These are phyloP conservation scores for Pterobdella sp. DNA, from an alignment of 2,888 invertebrate genomes.

Conservation along the genomic window DNA sequence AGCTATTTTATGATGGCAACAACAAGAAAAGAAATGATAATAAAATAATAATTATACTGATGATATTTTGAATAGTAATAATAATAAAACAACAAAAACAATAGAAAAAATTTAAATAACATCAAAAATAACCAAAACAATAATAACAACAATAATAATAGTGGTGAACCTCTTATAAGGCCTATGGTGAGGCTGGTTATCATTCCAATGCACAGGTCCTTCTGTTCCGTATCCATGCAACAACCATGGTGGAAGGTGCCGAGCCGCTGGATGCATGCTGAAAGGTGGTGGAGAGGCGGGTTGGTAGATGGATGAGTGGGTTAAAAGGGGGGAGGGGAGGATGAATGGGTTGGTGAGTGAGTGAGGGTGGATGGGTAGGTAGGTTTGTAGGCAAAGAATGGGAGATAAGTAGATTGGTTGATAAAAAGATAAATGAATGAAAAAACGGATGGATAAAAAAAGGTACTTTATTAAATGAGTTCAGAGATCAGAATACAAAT, in stretches of 20 bases:
- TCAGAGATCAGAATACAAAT: no score
- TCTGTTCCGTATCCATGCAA: slow-evolving; percentile 37
- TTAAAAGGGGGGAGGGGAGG: neutral
- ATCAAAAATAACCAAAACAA: neutral
- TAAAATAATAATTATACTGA: neutral
- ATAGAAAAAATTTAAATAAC: no score
- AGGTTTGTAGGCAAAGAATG: neutral
- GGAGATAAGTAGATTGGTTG: neutral
- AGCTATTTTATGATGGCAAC: no score
- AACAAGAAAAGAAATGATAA: no score
- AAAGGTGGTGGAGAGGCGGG: neutral
- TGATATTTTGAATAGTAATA: no score
- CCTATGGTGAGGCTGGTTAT: neutral
- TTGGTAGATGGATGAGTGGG: neutral
- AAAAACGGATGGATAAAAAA: neutral
- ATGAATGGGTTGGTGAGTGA: neutral
- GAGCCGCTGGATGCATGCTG: no score
- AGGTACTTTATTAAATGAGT: no score
- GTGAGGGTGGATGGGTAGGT: neutral
- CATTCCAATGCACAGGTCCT: slow-evolving; percentile 34
- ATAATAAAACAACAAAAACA: no score
- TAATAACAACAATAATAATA: neutral
- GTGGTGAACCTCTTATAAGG: neutral
- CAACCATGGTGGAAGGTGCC: slow-evolving; percentile 39
- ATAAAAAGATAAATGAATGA: neutral